Evolutionary conservation across 1,140 invertebrate genomes (phyloP).

Genomic region (Temnothorax nylanderi): DNA sequence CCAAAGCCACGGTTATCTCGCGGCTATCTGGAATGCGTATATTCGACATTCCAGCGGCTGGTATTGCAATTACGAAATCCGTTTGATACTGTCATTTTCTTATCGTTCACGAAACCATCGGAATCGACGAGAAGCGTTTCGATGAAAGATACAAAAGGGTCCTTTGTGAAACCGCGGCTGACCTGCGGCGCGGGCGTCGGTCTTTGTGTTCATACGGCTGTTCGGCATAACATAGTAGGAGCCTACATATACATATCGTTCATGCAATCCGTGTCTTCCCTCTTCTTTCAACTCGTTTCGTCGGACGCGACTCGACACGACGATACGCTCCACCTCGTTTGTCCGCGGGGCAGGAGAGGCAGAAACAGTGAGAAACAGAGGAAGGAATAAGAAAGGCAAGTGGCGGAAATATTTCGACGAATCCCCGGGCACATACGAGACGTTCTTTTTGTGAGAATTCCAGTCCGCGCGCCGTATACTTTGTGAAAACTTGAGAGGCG

Average conservation of each 20-base stretch:
- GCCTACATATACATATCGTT: not conserved
- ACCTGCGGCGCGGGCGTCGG: conserved; percentile 45
- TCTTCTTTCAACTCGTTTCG: conserved; percentile 54
- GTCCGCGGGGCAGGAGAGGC: conserved; percentile 14
- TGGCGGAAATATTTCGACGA: conserved; percentile 74
- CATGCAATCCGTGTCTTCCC: conserved; percentile 1
- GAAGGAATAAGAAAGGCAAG: conserved; percentile 41
- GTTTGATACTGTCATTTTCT: conserved; percentile 63
- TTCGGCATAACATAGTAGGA: conserved; percentile 22
- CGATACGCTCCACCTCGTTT: conserved; percentile 46
- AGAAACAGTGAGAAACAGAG: not conserved
- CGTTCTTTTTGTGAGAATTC: conserved; percentile 71
- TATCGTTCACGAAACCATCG: conserved; percentile 23
- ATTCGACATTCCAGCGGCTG: conserved; percentile 26
- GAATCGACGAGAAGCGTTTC: not conserved
- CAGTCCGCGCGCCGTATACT: conserved; percentile 60
- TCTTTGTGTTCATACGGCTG: conserved; percentile 21
- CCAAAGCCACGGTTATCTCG: not conserved
- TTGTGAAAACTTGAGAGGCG: conserved; percentile 58
- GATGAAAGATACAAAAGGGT: not conserved
- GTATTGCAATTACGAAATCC: conserved; percentile 66
- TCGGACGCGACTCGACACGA: not conserved
- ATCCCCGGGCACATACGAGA: conserved; percentile 67
- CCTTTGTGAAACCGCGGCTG: conserved; percentile 67
- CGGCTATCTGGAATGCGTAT: conserved; percentile 10